Conservation (phyloP, 2,113 vertebrate species). For the Hemiprocne comata region DNA sequence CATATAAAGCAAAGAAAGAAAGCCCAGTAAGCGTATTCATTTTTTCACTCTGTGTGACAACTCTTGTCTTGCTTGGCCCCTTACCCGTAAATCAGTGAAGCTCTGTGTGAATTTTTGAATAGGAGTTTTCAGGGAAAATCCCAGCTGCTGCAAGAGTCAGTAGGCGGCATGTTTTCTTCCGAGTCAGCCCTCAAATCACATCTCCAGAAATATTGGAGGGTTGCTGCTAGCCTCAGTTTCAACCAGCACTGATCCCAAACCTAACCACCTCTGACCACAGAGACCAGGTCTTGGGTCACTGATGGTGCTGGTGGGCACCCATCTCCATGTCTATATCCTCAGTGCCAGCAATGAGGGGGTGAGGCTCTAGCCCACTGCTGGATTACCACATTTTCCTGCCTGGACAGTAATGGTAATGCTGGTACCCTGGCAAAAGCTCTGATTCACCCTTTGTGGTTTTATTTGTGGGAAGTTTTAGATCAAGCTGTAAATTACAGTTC, state of each 20-base stretch:
- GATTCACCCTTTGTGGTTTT: neutral
- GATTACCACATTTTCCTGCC: neutral
- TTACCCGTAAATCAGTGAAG: neutral
- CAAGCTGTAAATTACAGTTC: neutral
- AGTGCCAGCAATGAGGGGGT: rapidly evolving
- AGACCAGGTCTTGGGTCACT: neutral
- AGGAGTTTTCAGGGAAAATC: slow-evolving; percentile 34
- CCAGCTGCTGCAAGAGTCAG: neutral
- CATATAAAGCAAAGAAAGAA: neutral
- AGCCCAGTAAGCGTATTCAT: neutral
- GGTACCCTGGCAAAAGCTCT: neutral
- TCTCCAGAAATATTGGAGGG: neutral
- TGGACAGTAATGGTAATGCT: neutral
- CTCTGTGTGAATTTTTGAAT: neutral
- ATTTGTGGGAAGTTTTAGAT: neutral
- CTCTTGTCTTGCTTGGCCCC: neutral
- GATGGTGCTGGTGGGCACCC: rapidly evolving
- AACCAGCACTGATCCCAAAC: neutral
- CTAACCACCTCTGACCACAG: neutral
- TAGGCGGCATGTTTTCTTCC: neutral
- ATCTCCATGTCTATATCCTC: neutral
- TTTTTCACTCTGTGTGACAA: neutral
- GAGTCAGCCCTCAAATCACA: neutral
- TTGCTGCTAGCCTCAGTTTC: neutral
- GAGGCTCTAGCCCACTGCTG: neutral